Conservation (phyloP, 2,888 invertebrate species). For the Blastobasis adustella region DNA sequence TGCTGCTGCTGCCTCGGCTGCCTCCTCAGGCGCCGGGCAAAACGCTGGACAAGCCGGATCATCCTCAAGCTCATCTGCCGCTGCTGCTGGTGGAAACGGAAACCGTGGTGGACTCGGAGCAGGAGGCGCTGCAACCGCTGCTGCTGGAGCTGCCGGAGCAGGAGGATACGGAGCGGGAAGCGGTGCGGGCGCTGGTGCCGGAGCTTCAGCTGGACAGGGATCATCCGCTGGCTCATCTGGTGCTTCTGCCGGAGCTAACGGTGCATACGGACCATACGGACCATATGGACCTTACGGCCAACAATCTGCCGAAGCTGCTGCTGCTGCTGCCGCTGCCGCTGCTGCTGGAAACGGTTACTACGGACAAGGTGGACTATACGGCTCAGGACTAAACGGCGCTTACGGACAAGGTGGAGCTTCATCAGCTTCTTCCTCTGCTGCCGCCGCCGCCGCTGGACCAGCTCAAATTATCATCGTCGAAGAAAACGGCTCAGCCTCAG, state of each 20-base stretch:
- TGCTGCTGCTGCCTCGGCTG: background rate
- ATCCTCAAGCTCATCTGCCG: background rate
- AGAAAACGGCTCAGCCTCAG: background rate
- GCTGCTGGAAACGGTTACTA: background rate
- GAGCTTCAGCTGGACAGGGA: background rate
- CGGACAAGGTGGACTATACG: background rate
- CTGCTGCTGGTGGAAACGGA: background rate
- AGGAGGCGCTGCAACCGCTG: background rate
- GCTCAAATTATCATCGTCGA: background rate
- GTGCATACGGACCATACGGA: conserved; percentile 3
- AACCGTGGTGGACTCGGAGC: background rate
- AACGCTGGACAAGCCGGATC: background rate
- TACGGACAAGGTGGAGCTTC: background rate
- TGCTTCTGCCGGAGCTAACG: background rate
- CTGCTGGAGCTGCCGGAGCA: background rate
- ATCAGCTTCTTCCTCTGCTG: background rate
- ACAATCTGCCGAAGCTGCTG: background rate
- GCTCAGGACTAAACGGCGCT: background rate
- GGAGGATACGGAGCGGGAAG: background rate
- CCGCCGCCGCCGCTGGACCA: background rate
- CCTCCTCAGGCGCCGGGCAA: background rate
- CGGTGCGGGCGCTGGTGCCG: background rate
- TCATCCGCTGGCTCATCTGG: background rate
- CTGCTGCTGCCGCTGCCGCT: background rate
- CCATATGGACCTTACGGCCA: background rate